A percentile compares a stretch with the other conserved stretches of the same genome.
Evolutionary conservation across 2,797 vertebrate genomes (phyloP).

Genomic region (Sebastolobus altivelis): DNA sequence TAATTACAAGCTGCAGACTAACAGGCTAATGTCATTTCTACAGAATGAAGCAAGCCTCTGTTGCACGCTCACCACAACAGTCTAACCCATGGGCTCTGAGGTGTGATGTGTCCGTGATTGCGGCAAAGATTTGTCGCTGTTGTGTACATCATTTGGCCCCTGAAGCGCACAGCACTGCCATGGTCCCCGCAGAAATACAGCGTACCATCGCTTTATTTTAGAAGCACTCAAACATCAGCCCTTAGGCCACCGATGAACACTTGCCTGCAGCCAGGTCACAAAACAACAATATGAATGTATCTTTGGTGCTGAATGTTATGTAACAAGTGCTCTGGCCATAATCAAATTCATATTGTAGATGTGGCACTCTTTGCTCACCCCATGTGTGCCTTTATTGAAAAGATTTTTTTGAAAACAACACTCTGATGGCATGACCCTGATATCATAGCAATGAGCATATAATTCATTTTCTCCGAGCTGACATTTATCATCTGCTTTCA

Average conservation of each 20-base stretch:
- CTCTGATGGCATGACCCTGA: neutral
- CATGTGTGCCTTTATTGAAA: constrained; percentile 4
- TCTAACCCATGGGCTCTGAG: constrained; percentile 43
- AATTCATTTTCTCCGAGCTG: constrained; percentile 20
- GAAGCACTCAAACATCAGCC: constrained; percentile 47
- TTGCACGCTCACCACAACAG: constrained; percentile 39
- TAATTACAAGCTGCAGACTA: constrained; percentile 37
- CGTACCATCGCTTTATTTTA: constrained; percentile 41
- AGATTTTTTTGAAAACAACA: constrained; percentile 11
- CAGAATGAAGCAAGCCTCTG: constrained; percentile 33
- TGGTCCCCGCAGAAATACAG: constrained; percentile 54
- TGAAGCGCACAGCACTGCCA: constrained; percentile 41
- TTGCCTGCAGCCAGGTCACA: constrained; percentile 51
- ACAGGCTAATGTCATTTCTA: constrained; percentile 43
- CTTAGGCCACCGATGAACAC: constrained; percentile 21
- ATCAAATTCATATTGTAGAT: constrained; percentile 23
- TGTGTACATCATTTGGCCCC: constrained; percentile 43
- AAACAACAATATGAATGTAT: constrained; percentile 30
- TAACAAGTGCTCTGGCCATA: constrained; percentile 7
- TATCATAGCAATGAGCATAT: constrained; percentile 13
- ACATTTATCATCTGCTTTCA: constrained; percentile 31
- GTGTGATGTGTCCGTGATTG: constrained; percentile 64
- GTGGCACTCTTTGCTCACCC: neutral
- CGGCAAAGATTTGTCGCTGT: constrained; percentile 61
- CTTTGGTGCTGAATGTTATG: constrained; percentile 10